phyloP scores from a whole-genome alignment of 2,113 vertebrate species.

The Nansenia antarctica region DNA sequence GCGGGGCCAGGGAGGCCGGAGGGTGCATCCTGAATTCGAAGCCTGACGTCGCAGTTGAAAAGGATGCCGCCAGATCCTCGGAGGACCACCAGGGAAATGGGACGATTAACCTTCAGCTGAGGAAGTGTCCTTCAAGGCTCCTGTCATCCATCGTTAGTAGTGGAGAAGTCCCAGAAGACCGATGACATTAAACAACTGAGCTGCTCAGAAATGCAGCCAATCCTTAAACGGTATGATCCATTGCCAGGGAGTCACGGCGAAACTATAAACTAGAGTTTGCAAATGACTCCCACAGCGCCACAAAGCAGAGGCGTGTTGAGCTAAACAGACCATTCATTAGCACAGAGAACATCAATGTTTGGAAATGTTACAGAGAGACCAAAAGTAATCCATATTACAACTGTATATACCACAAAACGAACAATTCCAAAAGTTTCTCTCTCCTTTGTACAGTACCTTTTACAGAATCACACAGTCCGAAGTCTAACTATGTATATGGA shows the following conservation, averaged over 20 bases:
- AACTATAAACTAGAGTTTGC: background rate
- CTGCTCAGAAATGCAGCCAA: background rate
- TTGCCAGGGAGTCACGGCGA: too few species aligned
- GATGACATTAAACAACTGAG: background rate
- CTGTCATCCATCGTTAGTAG: slow-evolving; percentile 30
- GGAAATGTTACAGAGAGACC: background rate
- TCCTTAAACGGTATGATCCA: background rate
- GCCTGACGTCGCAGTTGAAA: slow-evolving; percentile 20
- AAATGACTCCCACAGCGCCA: background rate
- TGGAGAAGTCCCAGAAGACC: background rate
- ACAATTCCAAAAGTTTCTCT: too few species aligned
- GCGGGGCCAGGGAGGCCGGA: background rate
- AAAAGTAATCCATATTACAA: background rate
- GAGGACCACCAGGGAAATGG: slow-evolving; percentile 1
- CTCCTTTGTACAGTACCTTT: too few species aligned
- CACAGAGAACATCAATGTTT: background rate
- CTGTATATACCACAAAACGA: too few species aligned
- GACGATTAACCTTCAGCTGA: slow-evolving; percentile 47
- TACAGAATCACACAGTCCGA: too few species aligned
- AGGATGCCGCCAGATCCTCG: slow-evolving; percentile 12
- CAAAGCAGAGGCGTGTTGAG: background rate
- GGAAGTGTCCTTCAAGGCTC: slow-evolving; percentile 19
- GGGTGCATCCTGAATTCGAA: slow-evolving; percentile 8
- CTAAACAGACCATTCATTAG: background rate
- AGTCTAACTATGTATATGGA: too few species aligned